Percentiles rank a stretch among this genome's conserved stretches.
Evolutionary conservation across 1,140 invertebrate genomes (phyloP).

Genomic region (Thalassaphorura encarpata): DNA sequence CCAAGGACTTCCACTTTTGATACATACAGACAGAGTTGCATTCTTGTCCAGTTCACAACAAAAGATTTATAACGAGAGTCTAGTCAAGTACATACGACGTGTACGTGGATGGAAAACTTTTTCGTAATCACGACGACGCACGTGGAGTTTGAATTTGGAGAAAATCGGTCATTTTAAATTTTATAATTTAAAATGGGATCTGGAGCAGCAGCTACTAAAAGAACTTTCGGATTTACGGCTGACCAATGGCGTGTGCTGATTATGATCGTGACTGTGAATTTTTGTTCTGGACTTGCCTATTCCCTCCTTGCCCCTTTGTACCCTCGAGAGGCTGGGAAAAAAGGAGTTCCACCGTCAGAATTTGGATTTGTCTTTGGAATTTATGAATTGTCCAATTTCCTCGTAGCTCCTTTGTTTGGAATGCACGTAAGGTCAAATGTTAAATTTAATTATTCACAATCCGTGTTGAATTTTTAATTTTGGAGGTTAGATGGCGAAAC

Average conservation of each 20-base stretch:
- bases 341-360: constrained; percentile 64
- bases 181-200: no score
- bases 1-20: no score
- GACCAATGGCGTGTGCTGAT: constrained; percentile 71
- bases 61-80: no score
- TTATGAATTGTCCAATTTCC: constrained; percentile 79
- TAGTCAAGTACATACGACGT: no score
- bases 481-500: no score
- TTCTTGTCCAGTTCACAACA: no score
- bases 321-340: constrained; percentile 54
- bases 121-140: no score
- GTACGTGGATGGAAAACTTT: no score
- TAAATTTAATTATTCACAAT: not conserved
- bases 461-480: not conserved
- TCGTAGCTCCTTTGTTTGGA: constrained; percentile 78
- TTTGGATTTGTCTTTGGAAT: constrained; percentile 86
- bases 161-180: no score
- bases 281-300: constrained; percentile 13
- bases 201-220: not conserved
- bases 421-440: constrained; percentile 55
- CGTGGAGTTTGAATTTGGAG: no score
- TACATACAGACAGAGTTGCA: no score
- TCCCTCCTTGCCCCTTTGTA: constrained; percentile 21
- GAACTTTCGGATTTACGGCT: constrained; percentile 17
- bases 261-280: constrained; percentile 51